Evolutionary conservation across 2,888 invertebrate genomes (phyloP).

Genomic region (Cotesia congregata): DNA sequence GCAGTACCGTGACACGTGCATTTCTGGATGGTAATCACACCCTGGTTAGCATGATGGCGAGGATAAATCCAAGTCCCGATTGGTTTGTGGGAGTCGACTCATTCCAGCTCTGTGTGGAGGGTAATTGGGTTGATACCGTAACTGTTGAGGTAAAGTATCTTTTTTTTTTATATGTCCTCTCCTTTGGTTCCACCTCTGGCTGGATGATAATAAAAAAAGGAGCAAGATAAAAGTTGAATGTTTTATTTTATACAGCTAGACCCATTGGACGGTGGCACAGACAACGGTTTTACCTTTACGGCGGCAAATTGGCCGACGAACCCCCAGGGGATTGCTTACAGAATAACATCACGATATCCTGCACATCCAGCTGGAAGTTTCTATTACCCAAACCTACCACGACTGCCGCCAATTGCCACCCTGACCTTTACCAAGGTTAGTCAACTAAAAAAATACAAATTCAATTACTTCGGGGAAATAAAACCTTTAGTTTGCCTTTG

Average conservation of each 20-base stretch:
- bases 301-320: conserved; percentile 97
- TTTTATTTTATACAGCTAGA: conserved; percentile 76
- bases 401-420: conserved; percentile 90
- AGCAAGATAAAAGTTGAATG: conserved; percentile 10
- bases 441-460: conserved; percentile 31
- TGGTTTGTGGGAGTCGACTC: conserved; percentile 96
- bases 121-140: conserved; percentile 91
- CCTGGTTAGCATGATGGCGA: conserved; percentile 90
- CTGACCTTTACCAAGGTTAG: conserved; percentile 92
- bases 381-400: conserved; percentile 90
- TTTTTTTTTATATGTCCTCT: background rate
- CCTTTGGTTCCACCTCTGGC: background rate
- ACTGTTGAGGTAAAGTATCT: conserved; percentile 82
- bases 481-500: background rate
- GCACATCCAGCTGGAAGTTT: conserved; percentile 95
- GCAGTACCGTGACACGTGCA: conserved; percentile 86
- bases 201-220: no score
- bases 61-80: conserved; percentile 94
- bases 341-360: conserved; percentile 90
- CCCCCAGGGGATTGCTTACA: conserved; percentile 89
- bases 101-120: conserved; percentile 90
- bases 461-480: background rate
- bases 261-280: conserved; percentile 93
- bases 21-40: conserved; percentile 94
- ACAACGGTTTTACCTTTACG: conserved; percentile 96